Percentiles rank a stretch among this genome's conserved stretches.
Evolutionary conservation across 64 coral and sea anemone species (phyloP).

Genomic region (Actinia equina): DNA sequence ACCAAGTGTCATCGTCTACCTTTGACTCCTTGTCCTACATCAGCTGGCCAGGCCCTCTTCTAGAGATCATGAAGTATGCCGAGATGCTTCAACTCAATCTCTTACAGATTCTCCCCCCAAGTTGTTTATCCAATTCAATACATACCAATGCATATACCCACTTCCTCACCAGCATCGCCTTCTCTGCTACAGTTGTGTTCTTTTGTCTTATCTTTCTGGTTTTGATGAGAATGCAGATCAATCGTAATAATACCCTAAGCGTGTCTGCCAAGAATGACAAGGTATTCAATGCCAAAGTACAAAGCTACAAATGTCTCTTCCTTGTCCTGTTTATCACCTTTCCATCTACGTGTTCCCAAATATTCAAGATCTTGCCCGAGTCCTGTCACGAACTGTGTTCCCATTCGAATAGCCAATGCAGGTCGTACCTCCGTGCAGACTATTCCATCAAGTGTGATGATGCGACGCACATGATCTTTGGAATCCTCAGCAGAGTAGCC

Average conservation of each 20-base stretch:
- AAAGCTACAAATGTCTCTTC: background rate
- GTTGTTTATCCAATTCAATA: background rate
- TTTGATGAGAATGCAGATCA: too few relatives aligned
- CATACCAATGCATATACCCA: background rate
- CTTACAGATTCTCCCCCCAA: background rate
- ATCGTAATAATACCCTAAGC: background rate
- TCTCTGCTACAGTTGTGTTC: background rate
- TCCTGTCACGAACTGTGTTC: constrained; percentile 5
- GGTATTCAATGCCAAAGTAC: background rate
- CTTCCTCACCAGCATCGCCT: background rate
- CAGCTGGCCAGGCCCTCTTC: background rate
- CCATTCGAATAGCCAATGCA: background rate
- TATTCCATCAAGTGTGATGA: too few relatives aligned
- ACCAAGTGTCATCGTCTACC: too few relatives aligned
- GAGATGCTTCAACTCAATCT: constrained; percentile 5
- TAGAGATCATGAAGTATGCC: background rate
- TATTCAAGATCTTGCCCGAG: constrained; percentile 4
- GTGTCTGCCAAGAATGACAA: background rate
- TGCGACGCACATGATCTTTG: too few relatives aligned
- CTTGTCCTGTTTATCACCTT: background rate
- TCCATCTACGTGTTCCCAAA: constrained; percentile 5
- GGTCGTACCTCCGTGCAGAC: background rate
- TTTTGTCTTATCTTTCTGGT: background rate
- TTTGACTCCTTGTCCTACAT: background rate
- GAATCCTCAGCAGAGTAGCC: too few relatives aligned